Base-by-base conservation (phyloP, 2,797 vertebrate genomes). In the Xerus rutilus region DNA sequence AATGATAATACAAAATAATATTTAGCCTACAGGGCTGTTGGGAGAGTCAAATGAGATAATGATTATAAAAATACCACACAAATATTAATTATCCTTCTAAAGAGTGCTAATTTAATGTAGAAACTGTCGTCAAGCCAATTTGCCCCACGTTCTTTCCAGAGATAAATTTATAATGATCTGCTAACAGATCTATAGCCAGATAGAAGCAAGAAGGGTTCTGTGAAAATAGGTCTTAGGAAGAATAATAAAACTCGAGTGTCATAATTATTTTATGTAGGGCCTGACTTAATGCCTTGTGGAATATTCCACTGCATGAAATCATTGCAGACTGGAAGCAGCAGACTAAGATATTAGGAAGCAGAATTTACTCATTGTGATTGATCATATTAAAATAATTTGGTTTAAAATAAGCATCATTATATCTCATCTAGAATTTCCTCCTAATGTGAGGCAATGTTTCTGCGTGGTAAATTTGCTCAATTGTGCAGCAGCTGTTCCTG, bases 301-400 rank as follows among this genome's bases (percentile, higher is more conserved):
- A 84, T 91, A 93, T 91, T 87, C 92, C 86, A 91, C 49, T 39
- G 70, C 88, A 79, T 54, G 18, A 96, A 79, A 76, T 91, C 82
- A 84, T 15, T n/a, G 69, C 59, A 76, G 65, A 59, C 49, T 86
- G 52, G 47, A 73, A 92, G 82, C 39, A 88, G 70, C 69, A 90
- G 76, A 74, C 72, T 72, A 65, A 81, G 72, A 91, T 82, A 92
- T 45, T 25, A 88, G 96, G 88, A 96, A 59, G 21, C 65, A 85
- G 72, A 95, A 91, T 85, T 74, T 28, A 11, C 86, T 89, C 79
- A 72, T 70, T 45, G 67, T 88, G 95, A 97, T 89, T 87, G 89
- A 89, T 95, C 91, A 35, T 95, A 91, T 95, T 96, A 96, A 96
- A 96, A 97, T 85, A 94, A 95, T 97, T 93, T 92, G 59, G 86